Evolutionary conservation across 2,113 vertebrate species (phyloP).

Genomic region (Coryphaenoides rupestris): DNA sequence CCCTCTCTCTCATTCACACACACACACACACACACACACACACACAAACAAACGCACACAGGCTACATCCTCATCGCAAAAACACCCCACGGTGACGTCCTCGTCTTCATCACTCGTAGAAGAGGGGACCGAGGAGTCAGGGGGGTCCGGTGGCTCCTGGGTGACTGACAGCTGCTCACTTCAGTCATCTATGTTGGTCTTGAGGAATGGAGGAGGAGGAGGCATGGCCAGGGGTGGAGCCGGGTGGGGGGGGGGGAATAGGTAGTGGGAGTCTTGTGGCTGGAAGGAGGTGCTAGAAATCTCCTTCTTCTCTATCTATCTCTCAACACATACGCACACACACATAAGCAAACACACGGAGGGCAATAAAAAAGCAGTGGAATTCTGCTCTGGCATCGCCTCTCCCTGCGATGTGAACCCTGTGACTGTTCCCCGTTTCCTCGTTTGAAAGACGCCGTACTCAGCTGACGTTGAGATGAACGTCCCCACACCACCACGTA

Average conservation of each 20-base stretch:
- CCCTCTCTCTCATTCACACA: background rate
- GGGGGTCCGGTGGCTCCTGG: slow-evolving; percentile 18
- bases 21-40: no score
- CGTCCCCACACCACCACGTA: slow-evolving; percentile 1
- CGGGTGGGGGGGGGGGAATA: slow-evolving; percentile 22
- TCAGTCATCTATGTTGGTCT: slow-evolving; percentile 30
- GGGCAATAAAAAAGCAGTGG: slow-evolving; percentile 3
- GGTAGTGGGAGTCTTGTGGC: slow-evolving; percentile 19
- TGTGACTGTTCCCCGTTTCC: slow-evolving; percentile 14
- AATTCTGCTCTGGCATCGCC: background rate
- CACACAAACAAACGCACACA: no score
- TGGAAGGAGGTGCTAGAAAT: background rate
- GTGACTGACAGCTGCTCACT: slow-evolving; percentile 34
- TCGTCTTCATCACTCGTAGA: background rate
- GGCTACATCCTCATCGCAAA: slow-evolving; percentile 36
- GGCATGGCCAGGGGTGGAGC: background rate
- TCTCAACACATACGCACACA: slow-evolving; percentile 8
- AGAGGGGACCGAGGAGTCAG: slow-evolving; percentile 1
- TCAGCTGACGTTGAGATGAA: slow-evolving; percentile 1
- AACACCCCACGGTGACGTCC: slow-evolving; percentile 15
- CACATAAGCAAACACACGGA: slow-evolving; percentile 3
- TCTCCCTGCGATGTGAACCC: slow-evolving; percentile 4
- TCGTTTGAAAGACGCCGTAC: slow-evolving; percentile 14
- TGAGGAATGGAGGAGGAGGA: no score
- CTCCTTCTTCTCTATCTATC: slow-evolving; percentile 9